Evolutionary conservation across 2,888 invertebrate species (phyloP), one percentile per base, ranked within the genome.

Genomic region (Biston stratarius): DNA sequence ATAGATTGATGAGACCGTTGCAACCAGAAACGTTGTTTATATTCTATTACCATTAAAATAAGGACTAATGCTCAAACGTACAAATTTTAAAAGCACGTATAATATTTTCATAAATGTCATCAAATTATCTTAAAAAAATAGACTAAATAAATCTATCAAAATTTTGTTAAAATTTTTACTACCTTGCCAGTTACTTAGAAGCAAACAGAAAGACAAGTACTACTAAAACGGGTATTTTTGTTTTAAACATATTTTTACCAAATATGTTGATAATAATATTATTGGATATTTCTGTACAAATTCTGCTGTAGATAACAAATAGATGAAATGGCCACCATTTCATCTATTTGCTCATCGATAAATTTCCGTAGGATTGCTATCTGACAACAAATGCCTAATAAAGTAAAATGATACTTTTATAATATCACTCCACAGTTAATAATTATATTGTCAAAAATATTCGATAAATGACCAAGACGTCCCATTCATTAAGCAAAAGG

Each of bases 211-310:
- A 24, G 3, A 24, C 24, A 24, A 24, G 24, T 24, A 24, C 1
- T 2, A 24, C 24, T n/a, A n/a, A n/a, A 24, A 24, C 24, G 24
- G 24, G 3, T 1, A 24, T 3, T 24, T 24, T 24, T 24, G 24
- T 24, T 24, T 24, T 3, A 24, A 24, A 24, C 24, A 24, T 24
- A 2, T 24, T 24, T 24, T 24, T 24, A n/a, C n/a, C n/a, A n/a
- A n/a, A n/a, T n/a, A n/a, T n/a, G n/a, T n/a, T n/a, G n/a, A n/a
- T n/a, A n/a, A n/a, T n/a, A n/a, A n/a, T n/a, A 2, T 24, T 24
- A 24, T 24, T 82, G 82, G 8, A 8, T 6, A 38, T 38, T 38
- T 80, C 84, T 80, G 83, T 85, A 86, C 85, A 85, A 83, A 85
- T 83, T 82, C 80, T 79, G 77, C 76, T 76, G 79, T 80, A n/a